Evolutionary conservation across 2,888 invertebrate species (phyloP), one percentile per base, ranked within the genome.

Genomic region (Pasiphila rectangulata): DNA sequence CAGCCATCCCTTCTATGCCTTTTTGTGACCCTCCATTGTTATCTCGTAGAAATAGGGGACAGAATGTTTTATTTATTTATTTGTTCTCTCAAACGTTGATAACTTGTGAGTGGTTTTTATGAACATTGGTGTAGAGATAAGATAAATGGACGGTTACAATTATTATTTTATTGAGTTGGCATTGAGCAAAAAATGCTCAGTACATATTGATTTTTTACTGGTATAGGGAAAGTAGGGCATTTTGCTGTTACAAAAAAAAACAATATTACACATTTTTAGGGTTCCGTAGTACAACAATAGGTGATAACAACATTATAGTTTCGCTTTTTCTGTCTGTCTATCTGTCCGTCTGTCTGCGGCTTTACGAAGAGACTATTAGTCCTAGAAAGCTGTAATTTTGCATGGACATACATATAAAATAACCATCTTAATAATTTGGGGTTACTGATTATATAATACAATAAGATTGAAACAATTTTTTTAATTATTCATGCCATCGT

Each of bases 1-100:
- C 34, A 49, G 39, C 48, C 68, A 67, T 67, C 67, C 67, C 67
- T 73, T 74, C 67, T 62, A 64, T 63, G 64, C 66, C 69, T 78
- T 73, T 77, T 79, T 75, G 73, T 69, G 68, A 69, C 69, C 70
- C 65, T 62, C 70, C 67, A 69, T 56, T 59, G 77, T 76, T 67
- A 66, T 64, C 56, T 57, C 17, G 43, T 56, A 45, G 41, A 54
- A 63, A 63, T 66, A 67, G 61, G 62, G 48, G 45, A 56, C 55
- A 65, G 65, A 67, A 65, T 61, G 55, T 54, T 51, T 54, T 57
- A 64, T 67, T 67, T 70, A 66, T 71, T 67, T 69, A 64, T 63
- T 59, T 54, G 47, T 63, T 52, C 58, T 53, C 54, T 61, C 57
- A 59, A 58, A 61, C 57, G 52, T 58, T 59, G 57, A 53, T 38